phyloP scores from a whole-genome alignment of 2,888 invertebrate genomes.

The Drosophila imparisetae region DNA sequence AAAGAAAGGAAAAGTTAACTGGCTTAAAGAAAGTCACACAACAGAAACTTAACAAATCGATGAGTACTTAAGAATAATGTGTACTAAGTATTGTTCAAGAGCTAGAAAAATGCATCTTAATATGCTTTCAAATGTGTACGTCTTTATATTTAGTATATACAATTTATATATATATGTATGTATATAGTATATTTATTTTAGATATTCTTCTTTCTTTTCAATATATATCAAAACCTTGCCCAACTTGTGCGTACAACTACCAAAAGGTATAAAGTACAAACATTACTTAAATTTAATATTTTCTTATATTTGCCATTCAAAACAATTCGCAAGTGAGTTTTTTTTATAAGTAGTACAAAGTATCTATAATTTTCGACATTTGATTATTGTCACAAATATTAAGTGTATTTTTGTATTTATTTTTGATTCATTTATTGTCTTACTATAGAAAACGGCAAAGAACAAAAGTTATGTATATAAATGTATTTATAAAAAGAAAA shows the following conservation, averaged over 20 bases:
- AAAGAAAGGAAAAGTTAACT: background rate
- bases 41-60: conserved; percentile 70
- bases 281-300: conserved; percentile 41
- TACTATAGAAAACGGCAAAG: conserved; percentile 29
- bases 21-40: conserved; percentile 34
- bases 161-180: conserved; percentile 29
- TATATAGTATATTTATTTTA: conserved; percentile 20
- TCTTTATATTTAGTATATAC: conserved; percentile 34
- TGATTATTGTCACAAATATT: conserved; percentile 57
- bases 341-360: conserved; percentile 3
- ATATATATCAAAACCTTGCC: conserved; percentile 53
- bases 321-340: conserved; percentile 35
- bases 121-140: conserved; percentile 34
- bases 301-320: conserved; percentile 35
- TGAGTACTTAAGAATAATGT: conserved; percentile 21
- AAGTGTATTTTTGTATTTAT: conserved; percentile 13
- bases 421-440: conserved; percentile 24
- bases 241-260: conserved; percentile 50
- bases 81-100: conserved; percentile 40
- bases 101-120: conserved; percentile 38
- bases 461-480: conserved; percentile 60
- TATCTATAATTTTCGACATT: conserved; percentile 17
- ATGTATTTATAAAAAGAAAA: conserved; percentile 55
- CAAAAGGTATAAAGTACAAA: conserved; percentile 59
- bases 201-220: conserved; percentile 7